These are phyloP conservation scores for Promerops cafer DNA, from an alignment of 2,113 vertebrate species.

Conservation along the genomic window DNA sequence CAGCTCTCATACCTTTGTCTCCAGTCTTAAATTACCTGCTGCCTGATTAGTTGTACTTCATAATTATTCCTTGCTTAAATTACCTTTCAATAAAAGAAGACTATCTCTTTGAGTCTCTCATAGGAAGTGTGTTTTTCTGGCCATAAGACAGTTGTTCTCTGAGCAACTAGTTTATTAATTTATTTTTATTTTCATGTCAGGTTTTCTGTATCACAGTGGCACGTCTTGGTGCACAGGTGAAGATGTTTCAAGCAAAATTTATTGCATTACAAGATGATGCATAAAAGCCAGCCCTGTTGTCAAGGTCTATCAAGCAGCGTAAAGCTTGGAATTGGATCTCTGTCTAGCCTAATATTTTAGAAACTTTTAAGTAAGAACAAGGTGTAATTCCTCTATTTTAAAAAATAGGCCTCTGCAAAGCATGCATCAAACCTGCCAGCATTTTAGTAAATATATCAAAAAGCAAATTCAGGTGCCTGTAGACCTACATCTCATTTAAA, in stretches of 20 bases:
- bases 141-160: neutral
- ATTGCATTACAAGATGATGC: neutral
- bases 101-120: neutral
- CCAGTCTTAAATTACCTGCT: neutral
- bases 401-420: neutral
- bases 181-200: neutral
- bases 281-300: neutral
- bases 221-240: neutral
- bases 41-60: neutral
- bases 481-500: neutral
- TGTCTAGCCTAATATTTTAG: neutral
- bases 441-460: neutral
- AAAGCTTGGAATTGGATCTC: neutral
- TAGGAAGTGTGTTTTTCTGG: neutral
- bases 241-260: neutral
- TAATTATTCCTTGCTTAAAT: constrained; percentile 20
- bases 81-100: neutral
- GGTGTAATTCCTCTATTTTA: neutral
- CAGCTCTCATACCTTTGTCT: neutral
- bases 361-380: neutral
- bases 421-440: neutral
- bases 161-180: neutral
- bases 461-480: neutral
- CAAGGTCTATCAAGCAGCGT: neutral
- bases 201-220: neutral